Base-by-base conservation (phyloP, 1,140 invertebrate genomes). In the Formica selysi region DNA sequence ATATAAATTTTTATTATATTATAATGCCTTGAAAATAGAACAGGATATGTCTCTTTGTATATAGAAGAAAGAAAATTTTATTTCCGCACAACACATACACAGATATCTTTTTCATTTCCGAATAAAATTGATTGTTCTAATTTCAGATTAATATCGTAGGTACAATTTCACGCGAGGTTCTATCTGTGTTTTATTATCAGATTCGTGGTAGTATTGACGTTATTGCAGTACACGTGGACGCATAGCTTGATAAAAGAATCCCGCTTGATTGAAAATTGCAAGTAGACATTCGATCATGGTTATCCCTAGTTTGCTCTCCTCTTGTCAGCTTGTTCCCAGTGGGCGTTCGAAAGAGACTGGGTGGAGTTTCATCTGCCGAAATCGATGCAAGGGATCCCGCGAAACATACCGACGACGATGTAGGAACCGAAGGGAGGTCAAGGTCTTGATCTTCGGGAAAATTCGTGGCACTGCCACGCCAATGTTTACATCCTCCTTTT, bases 321-420 rank as follows among this genome's bases (percentile, higher is more conserved):
- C 22, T 76, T 67, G 81, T 38, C 62, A 57, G 29, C 76, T 76
- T 10, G 64, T 83, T 84, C 36, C 76, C 62, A 29, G 16, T 22
- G 41, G 32, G 57, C 67, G 48, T 22, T 51, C 11, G 64, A 76
- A 44, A 29, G 48, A 78, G 48, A 78, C 38, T 68, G 79, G 80
- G 89, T 74, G 87, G 73, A 59, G 70, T 84, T 76, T 48, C 79
- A 80, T 90, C 79, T 54, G 19, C 19, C 79, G 79, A 85, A 90
- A 90, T 91, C 89, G 89, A 91, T 91, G 89, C 89, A 88, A 64
- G 73, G 76, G 68, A 67, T 64, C 44, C 68, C 78, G 48, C 54
- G 61, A 83, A 86, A 90, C 62, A 64, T 48, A 71, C 80, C n/a
- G 26, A 51, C 68, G 76, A 85, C 78, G 68, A 83, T 62, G 41